Evolutionary conservation across 2,888 invertebrate species (phyloP).

Genomic region (Apodemia zela): DNA sequence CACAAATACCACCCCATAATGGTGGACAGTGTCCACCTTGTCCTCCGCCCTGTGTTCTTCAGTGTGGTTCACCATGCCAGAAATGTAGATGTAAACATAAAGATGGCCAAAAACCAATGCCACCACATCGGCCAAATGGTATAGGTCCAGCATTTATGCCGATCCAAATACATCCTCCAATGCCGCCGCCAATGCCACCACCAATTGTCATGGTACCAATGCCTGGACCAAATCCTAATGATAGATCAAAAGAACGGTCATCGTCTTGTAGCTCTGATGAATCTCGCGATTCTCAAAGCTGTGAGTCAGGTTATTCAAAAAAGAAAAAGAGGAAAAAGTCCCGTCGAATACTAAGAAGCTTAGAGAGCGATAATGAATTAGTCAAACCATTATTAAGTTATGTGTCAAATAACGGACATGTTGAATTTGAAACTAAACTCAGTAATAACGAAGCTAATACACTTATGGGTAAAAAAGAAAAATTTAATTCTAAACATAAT

Average conservation of each 20-base stretch:
- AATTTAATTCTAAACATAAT: neutral
- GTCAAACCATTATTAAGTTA: conserved; percentile 40
- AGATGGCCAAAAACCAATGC: neutral
- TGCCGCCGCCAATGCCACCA: conserved; percentile 22
- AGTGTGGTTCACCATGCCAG: neutral
- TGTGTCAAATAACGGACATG: conserved; percentile 39
- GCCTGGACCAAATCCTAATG: neutral
- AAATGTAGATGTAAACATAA: neutral
- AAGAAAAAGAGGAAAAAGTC: conserved; percentile 24
- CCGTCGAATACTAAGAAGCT: conserved; percentile 26
- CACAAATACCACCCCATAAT: neutral
- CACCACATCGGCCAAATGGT: neutral
- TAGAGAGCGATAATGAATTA: conserved; percentile 31
- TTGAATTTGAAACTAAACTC: conserved; percentile 48
- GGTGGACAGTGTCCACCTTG: neutral
- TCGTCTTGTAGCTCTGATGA: neutral
- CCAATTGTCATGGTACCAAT: conserved; percentile 35
- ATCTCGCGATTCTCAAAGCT: neutral
- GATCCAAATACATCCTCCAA: neutral
- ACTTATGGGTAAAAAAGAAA: conserved; percentile 26
- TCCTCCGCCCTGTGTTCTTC: neutral
- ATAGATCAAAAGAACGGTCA: neutral
- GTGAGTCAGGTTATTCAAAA: conserved; percentile 28
- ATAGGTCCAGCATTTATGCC: neutral
- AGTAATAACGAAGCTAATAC: conserved; percentile 44